Evolutionary conservation across 2,113 vertebrate species (phyloP).

Genomic region (Ancistrus triradiatus): DNA sequence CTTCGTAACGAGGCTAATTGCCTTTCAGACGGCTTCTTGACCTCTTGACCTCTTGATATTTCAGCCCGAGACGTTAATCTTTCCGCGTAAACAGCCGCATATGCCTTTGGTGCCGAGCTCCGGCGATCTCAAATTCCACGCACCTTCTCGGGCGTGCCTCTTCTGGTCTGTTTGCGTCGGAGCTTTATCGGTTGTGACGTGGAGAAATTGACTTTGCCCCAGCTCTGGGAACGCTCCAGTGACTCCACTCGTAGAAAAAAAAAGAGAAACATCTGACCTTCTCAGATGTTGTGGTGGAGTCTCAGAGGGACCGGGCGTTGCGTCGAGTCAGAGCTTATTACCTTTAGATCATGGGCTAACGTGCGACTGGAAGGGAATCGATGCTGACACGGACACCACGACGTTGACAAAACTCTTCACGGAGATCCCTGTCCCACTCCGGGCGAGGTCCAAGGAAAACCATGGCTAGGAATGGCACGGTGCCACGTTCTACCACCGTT

Average conservation of each 20-base stretch:
- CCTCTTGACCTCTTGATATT: slow-evolving; percentile 32
- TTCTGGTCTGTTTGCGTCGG: slow-evolving; percentile 50
- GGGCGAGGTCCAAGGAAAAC: too few relatives aligned
- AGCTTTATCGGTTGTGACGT: slow-evolving; percentile 63
- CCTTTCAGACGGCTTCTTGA: slow-evolving; percentile 35
- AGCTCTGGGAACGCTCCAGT: slow-evolving; percentile 54
- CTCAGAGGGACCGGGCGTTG: slow-evolving; percentile 15
- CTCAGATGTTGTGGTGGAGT: slow-evolving; percentile 13
- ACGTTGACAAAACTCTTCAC: slow-evolving; percentile 33
- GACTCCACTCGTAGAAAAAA: slow-evolving; percentile 45
- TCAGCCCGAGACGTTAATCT: slow-evolving; percentile 12
- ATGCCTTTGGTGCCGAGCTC: slow-evolving; percentile 21
- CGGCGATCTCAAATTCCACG: slow-evolving; percentile 57
- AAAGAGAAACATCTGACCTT: slow-evolving; percentile 34
- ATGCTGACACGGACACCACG: slow-evolving; percentile 22
- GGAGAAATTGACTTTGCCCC: slow-evolving; percentile 59
- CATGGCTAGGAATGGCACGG: too few relatives aligned
- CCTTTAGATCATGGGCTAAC: slow-evolving; percentile 25
- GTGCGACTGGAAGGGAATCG: slow-evolving; percentile 25
- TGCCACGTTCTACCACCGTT: slow-evolving; percentile 49
- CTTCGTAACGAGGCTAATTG: slow-evolving; percentile 33
- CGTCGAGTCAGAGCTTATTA: slow-evolving; percentile 40
- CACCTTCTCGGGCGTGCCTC: slow-evolving; percentile 49
- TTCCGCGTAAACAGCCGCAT: slow-evolving; percentile 27
- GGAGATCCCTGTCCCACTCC: too few relatives aligned